Conservation (phyloP, 2,888 invertebrate genomes). For the Xylota sylvarum region DNA sequence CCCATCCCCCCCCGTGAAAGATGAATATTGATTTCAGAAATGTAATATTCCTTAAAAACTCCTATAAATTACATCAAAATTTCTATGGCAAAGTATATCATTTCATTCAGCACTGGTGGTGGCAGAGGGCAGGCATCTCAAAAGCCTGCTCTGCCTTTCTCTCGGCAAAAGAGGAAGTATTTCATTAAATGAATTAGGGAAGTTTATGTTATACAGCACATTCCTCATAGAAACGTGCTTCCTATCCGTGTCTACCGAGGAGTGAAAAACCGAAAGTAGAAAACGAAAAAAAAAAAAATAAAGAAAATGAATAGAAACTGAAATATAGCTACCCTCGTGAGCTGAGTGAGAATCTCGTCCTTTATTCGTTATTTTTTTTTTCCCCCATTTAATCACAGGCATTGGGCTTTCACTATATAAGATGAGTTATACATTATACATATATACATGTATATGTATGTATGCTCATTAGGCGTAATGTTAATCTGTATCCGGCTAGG, state of each 20-base stretch:
- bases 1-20: not conserved
- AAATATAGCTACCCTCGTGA: not conserved
- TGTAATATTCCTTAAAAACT: slow-evolving; percentile 1
- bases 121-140: not conserved
- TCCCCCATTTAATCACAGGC: not conserved
- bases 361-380: not conserved
- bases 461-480: not conserved
- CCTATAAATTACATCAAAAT: not conserved
- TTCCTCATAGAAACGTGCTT: slow-evolving; percentile 2
- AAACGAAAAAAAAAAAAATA: not conserved
- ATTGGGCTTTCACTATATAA: not conserved
- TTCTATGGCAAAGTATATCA: not conserved
- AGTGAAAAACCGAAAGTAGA: not conserved
- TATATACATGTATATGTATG: not conserved
- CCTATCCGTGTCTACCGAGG: not conserved
- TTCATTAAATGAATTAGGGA: slow-evolving; percentile 35
- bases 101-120: not conserved
- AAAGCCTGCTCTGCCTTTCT: slow-evolving; percentile 21
- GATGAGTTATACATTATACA: no score
- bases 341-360: not conserved
- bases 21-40: slow-evolving; percentile 12
- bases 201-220: slow-evolving; percentile 14
- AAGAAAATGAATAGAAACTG: not conserved
- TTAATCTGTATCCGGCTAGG: not conserved
- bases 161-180: not conserved